These are phyloP conservation scores for Liparis tanakae DNA, from an alignment of 2,797 vertebrate species.

Conservation along the genomic window DNA sequence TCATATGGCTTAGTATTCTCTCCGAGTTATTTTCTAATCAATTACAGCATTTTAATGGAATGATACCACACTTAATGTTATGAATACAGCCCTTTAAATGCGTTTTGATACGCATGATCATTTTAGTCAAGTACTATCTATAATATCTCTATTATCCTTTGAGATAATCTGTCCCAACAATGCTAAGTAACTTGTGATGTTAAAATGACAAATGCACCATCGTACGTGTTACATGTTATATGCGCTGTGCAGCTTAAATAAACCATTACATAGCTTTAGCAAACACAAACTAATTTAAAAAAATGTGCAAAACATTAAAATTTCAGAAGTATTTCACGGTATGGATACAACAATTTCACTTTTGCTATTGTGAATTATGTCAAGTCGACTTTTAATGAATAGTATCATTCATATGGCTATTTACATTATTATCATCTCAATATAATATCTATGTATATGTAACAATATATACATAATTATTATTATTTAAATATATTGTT, in stretches of 20 bases:
- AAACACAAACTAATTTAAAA: slow-evolving; percentile 5
- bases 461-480: background rate
- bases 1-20: slow-evolving; percentile 76
- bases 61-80: slow-evolving; percentile 76
- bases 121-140: slow-evolving; percentile 56
- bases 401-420: background rate
- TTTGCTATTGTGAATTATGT: background rate
- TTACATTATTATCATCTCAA: background rate
- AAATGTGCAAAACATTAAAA: slow-evolving; percentile 10
- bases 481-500: background rate
- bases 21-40: slow-evolving; percentile 73
- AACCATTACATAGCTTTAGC: background rate
- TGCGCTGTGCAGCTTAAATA: slow-evolving; percentile 13
- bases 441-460: too few species aligned
- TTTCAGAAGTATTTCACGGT: background rate
- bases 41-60: slow-evolving; percentile 73
- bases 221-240: background rate
- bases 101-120: slow-evolving; percentile 52
- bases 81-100: slow-evolving; percentile 64
- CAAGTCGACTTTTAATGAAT: background rate
- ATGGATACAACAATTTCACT: background rate
- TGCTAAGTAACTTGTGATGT: slow-evolving; percentile 28
- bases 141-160: slow-evolving; percentile 56
- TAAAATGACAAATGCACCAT: slow-evolving; percentile 15
- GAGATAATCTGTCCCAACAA: slow-evolving; percentile 45